Percentiles rank a stretch among this genome's conserved stretches.
Conservation (phyloP, 2,113 vertebrate species). For the Halcyon malimbica region DNA sequence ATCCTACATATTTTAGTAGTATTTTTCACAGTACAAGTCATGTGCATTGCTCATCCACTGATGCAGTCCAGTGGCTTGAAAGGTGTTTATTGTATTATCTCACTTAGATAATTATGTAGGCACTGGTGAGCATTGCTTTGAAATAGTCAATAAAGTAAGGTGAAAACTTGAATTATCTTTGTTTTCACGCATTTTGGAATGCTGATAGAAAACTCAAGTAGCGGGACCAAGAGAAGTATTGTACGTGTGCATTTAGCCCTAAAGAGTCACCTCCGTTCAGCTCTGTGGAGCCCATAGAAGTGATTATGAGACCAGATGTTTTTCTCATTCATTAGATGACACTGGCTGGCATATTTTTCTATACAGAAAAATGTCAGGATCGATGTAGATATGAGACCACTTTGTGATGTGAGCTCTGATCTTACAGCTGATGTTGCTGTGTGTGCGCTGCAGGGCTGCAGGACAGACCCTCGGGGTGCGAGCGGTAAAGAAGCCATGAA, state of each 20-base stretch:
- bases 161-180: constrained; percentile 46
- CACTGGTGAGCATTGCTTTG: background rate
- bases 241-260: background rate
- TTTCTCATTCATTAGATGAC: background rate
- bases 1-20: background rate
- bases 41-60: background rate
- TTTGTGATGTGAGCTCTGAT: background rate
- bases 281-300: background rate
- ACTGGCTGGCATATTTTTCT: background rate
- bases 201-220: background rate
- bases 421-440: background rate
- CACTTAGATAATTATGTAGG: constrained; percentile 43
- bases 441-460: background rate
- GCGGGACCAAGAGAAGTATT: background rate
- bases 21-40: background rate
- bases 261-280: background rate
- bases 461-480: fast-evolving
- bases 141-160: constrained; percentile 24
- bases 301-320: background rate
- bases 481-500: background rate
- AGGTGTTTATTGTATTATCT: constrained; percentile 23
- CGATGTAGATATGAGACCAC: background rate
- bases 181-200: constrained; percentile 30
- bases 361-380: background rate
- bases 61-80: background rate